These are phyloP conservation scores for Acanthoscelides obtectus DNA, from an alignment of 2,888 invertebrate genomes.

Conservation along the genomic window DNA sequence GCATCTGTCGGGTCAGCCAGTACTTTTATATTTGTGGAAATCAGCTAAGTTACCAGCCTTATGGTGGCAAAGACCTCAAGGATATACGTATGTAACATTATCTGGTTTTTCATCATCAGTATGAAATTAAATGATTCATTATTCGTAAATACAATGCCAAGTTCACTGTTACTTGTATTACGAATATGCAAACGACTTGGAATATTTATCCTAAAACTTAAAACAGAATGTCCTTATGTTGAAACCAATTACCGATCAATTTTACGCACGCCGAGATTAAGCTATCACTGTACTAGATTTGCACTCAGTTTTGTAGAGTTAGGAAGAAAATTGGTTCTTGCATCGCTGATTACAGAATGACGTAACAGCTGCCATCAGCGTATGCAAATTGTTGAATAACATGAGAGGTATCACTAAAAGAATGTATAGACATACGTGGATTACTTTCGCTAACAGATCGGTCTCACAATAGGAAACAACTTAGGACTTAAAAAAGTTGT, in stretches of 20 bases:
- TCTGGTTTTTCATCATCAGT: neutral
- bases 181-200: neutral
- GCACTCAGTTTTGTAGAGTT: neutral
- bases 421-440: too few species aligned
- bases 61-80: too few species aligned
- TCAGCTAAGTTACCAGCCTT: too few species aligned
- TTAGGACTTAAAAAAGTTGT: too few species aligned
- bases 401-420: too few species aligned
- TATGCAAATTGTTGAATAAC: neutral
- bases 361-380: neutral
- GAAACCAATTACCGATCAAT: neutral
- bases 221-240: neutral
- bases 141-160: neutral
- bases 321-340: neutral
- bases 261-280: neutral
- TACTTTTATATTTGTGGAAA: too few species aligned
- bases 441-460: too few species aligned
- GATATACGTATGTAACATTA: neutral
- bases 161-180: neutral
- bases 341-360: neutral
- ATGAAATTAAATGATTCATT: neutral
- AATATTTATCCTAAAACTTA: neutral
- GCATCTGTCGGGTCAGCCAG: too few species aligned
- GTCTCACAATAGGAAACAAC: too few species aligned
- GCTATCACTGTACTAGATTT: neutral